Evolutionary conservation across 53 echinoderm and acorn worm species (phyloP).

Genomic region (Mesocentrotus franciscanus): DNA sequence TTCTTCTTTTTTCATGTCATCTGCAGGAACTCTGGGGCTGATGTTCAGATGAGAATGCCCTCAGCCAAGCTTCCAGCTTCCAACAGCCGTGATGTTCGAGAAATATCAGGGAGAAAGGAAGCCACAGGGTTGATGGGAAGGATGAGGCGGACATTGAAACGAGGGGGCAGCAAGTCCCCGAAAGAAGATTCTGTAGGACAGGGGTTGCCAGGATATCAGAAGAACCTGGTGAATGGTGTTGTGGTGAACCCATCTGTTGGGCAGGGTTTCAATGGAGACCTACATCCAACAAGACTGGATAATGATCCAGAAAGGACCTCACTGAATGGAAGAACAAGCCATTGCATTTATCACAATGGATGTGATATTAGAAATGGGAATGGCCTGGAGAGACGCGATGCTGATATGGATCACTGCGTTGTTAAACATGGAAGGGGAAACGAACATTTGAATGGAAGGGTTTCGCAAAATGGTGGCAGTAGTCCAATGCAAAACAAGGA

Average conservation of each 20-base stretch:
- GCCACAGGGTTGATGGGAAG: slow-evolving; percentile 49
- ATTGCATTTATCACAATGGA: slow-evolving; percentile 28
- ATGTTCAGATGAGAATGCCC: slow-evolving; percentile 49
- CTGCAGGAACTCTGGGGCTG: slow-evolving; percentile 41
- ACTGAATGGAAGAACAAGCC: slow-evolving; percentile 6
- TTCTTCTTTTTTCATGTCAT: not conserved
- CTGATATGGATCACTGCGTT: not conserved
- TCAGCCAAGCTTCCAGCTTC: slow-evolving; percentile 33
- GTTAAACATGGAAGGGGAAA: slow-evolving; percentile 2
- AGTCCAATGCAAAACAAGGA: not conserved
- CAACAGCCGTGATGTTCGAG: slow-evolving; percentile 9
- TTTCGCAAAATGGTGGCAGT: not conserved
- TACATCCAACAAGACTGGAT: slow-evolving; percentile 26
- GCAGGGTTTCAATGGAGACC: slow-evolving; percentile 13
- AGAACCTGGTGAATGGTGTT: not conserved
- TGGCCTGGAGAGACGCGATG: not conserved
- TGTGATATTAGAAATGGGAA: slow-evolving; percentile 45
- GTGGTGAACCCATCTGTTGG: not conserved
- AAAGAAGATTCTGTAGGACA: slow-evolving; percentile 17
- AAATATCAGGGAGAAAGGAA: slow-evolving; percentile 26
- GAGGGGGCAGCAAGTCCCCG: slow-evolving; percentile 41
- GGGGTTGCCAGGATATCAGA: not conserved
- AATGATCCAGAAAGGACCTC: slow-evolving; percentile 9
- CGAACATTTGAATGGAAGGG: not conserved
- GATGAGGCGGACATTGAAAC: slow-evolving; percentile 58